Percentiles rank a stretch among this genome's conserved stretches.
Conservation (phyloP, 2,888 invertebrate species). For the Aleiodes testaceus region DNA sequence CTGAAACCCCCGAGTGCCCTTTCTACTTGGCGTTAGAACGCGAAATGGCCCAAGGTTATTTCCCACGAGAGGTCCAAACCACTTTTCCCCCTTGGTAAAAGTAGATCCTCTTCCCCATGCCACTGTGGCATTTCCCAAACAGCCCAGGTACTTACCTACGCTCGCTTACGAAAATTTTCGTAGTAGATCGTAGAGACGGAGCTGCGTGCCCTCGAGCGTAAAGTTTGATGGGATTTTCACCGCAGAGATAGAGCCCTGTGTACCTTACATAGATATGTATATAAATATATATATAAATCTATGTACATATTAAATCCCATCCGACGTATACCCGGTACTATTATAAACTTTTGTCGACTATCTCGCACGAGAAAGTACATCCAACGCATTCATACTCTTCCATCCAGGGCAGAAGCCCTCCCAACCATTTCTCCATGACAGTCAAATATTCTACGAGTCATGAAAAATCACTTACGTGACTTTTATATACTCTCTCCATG, state of each 20-base stretch:
- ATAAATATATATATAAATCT: constrained; percentile 12
- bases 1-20: constrained; percentile 8
- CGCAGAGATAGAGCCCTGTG: constrained; percentile 42
- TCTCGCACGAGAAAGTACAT: constrained; percentile 22
- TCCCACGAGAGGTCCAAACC: constrained; percentile 55
- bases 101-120: neutral
- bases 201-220: constrained; percentile 46
- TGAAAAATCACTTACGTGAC: constrained; percentile 42
- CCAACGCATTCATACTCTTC: constrained; percentile 29
- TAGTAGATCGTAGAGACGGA: constrained; percentile 38
- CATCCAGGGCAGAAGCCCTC: constrained; percentile 3
- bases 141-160: constrained; percentile 42
- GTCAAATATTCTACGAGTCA: constrained; percentile 35
- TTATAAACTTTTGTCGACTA: constrained; percentile 48
- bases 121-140: constrained; percentile 37
- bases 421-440: constrained; percentile 10
- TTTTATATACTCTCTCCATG: constrained; percentile 1
- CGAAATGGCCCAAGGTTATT: constrained; percentile 58
- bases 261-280: constrained; percentile 19
- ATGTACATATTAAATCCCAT: constrained; percentile 31
- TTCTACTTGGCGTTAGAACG: constrained; percentile 47
- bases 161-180: constrained; percentile 50
- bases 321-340: constrained; percentile 39
- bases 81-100: constrained; percentile 26
- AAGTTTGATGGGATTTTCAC: constrained; percentile 54